Conservation (phyloP, 2,888 invertebrate species). For the Zygogramma bicolorata region DNA sequence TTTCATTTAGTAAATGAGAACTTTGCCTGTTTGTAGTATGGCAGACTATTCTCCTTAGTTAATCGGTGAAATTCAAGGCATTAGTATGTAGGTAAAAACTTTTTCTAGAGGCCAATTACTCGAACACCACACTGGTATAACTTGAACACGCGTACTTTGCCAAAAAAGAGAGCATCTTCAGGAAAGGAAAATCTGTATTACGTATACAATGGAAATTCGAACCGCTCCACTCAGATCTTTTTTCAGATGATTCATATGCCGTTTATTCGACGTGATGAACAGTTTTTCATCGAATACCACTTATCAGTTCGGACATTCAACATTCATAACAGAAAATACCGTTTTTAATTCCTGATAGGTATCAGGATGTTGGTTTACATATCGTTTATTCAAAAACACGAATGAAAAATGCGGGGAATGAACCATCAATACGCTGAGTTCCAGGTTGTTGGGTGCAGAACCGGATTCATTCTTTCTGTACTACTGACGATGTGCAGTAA, state of each 20-base stretch:
- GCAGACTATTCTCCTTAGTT: no score
- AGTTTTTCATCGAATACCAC: slow-evolving; percentile 25
- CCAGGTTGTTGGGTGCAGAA: not conserved
- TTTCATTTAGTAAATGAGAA: no score
- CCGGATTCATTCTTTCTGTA: not conserved
- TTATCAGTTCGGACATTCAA: slow-evolving; percentile 26
- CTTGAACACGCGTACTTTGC: no score
- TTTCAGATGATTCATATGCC: not conserved
- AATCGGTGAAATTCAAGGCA: no score
- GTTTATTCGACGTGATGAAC: not conserved
- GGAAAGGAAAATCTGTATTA: no score
- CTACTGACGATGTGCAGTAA: no score
- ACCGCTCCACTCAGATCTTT: not conserved
- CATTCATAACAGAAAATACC: slow-evolving; percentile 22
- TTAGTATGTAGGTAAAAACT: no score
- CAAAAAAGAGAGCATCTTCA: no score
- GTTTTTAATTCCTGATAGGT: slow-evolving; percentile 28
- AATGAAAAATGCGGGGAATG: not conserved
- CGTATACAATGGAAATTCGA: not conserved
- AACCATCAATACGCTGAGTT: not conserved
- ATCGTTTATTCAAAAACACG: slow-evolving; percentile 2
- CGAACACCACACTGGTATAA: no score
- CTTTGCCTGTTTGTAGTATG: no score
- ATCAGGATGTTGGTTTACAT: slow-evolving; percentile 23
- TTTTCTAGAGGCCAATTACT: no score